A percentile compares a stretch with the other conserved stretches of the same genome.
These are phyloP conservation scores for Bathynomus jamesi DNA, from an alignment of 1,140 invertebrate genomes.

Conservation along the genomic window DNA sequence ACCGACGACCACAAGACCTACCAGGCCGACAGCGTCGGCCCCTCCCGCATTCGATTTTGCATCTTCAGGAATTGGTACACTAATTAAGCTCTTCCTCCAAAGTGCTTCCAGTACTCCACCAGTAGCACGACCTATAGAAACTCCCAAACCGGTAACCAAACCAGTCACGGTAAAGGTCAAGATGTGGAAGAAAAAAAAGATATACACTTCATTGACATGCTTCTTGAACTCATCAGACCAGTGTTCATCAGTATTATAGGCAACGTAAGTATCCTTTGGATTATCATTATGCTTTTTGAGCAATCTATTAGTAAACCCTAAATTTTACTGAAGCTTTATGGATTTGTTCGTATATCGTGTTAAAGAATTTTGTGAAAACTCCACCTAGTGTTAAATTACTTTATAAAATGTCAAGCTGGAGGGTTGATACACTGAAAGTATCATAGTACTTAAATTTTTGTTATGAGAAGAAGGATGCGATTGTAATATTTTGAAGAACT, in stretches of 20 bases:
- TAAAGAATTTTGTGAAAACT: too few species aligned
- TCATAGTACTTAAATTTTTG: too few species aligned
- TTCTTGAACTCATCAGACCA: slow-evolving; percentile 30
- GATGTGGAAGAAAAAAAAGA: slow-evolving; percentile 19
- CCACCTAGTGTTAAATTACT: too few species aligned
- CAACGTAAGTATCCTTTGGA: slow-evolving; percentile 17
- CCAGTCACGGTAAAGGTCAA: too few species aligned
- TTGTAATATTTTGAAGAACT: too few species aligned
- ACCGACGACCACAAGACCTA: not conserved
- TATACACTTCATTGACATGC: slow-evolving; percentile 26
- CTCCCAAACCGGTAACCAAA: not conserved
- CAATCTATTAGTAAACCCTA: too few species aligned
- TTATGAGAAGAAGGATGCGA: too few species aligned
- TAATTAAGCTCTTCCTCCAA: not conserved
- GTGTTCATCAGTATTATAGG: slow-evolving; percentile 35
- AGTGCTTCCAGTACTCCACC: not conserved
- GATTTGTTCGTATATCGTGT: too few species aligned
- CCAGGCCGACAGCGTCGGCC: not conserved
- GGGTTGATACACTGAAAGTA: too few species aligned
- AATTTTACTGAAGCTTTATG: too few species aligned
- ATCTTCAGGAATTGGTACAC: not conserved
- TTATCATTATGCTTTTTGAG: too few species aligned
- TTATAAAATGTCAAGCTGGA: too few species aligned
- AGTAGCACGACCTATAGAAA: slow-evolving; percentile 4
- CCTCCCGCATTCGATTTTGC: not conserved